Evolutionary conservation across 1,140 invertebrate species (phyloP), one percentile per base, ranked within the genome.

Genomic region (Cyclina sinensis): DNA sequence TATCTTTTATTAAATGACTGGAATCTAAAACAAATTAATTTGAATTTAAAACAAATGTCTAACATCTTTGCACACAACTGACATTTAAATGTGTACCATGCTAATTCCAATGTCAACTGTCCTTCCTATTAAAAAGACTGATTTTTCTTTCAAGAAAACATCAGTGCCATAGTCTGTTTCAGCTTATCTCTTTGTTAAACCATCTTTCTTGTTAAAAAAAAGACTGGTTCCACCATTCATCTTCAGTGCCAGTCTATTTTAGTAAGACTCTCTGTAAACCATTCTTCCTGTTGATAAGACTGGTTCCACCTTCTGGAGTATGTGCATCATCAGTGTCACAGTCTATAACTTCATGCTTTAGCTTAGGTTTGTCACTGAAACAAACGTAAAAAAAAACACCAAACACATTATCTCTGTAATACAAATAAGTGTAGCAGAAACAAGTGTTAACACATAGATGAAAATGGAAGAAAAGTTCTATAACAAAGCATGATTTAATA

Each of bases 281-380:
- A 16, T 5, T 51, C 11, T 18, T 78, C 27, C 21, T 54, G 24
- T 27, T 16, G 11, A 32, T 4, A 32, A 35, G 18, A n/a, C 48
- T 57, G 12, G 46, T 18, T 57, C 14, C 16, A 27, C 48, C 48
- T 32, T 78, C 74, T 51, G 74, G 74, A 2, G 74, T 78, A 35
- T 4, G 54, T 1, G 46, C 43, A 35, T 78, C 74, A 9, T 78
- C 43, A 32, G 46, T 51, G 46, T 54, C 30, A 46, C 39, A 27
- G n/a, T 74, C 39, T 48, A 74, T n/a, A 2, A 4, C 24, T 2
- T 30, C 48, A 51, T 32, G 43, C n/a, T 35, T 54, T 5, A 78
- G 18, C 48, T n/a, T 30, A 12, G 46, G 46, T 30, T 35, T 78
- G 11, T 78, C 74, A 51, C 74, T 78, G 74, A 24, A 73, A 43